Evolutionary conservation across 2,113 vertebrate species (phyloP), one percentile per base, ranked within the genome.

Genomic region (Sciurus niger): DNA sequence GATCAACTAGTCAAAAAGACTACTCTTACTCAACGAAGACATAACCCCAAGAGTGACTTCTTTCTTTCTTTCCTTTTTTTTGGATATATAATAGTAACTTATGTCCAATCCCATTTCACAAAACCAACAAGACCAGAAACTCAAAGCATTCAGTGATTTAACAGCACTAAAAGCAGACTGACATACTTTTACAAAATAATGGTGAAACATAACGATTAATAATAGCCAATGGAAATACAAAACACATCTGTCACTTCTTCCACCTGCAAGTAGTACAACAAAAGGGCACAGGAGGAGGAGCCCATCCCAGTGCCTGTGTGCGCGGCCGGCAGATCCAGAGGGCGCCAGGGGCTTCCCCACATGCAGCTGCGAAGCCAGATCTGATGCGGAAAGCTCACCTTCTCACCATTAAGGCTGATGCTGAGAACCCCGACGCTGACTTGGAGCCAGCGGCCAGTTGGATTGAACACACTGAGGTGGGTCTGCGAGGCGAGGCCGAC

Each of bases 401-500:
- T 99, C 92, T 99, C 99, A 58, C 99, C 99, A 96, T 99, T 99
- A 60, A 99, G 96, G 82, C 99, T 98, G 97, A 99, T 83, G 96
- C 98, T 99, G 92, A 98, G 98, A 85, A 99, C 90, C 37, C 98
- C 98, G 89, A 99, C 98, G 95, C 98, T 99, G 95, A 99, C 99
- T 96, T 99, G 99, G 68, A 99, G 98, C 99, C 99, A 99, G 37
- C 98, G 98, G 83, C 99, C 99, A n/a, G 99, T 98, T 17, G 99
- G 99, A 94, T 99, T 99, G 96, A 99, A 99, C 86, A 99, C 98
- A 93, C 98, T 99, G 60, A 99, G 99, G 30, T 98, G 98, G 0
- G 99, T 99, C 97, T 99, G 99, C 0, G 99, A 99, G 53, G 99
- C 99, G 93, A 99, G 99, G 89, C 99, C 99, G 6, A 99, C 99